These are phyloP conservation scores for Perognathus longimembris DNA, from an alignment of 2,113 vertebrate genomes.

Conservation along the genomic window DNA sequence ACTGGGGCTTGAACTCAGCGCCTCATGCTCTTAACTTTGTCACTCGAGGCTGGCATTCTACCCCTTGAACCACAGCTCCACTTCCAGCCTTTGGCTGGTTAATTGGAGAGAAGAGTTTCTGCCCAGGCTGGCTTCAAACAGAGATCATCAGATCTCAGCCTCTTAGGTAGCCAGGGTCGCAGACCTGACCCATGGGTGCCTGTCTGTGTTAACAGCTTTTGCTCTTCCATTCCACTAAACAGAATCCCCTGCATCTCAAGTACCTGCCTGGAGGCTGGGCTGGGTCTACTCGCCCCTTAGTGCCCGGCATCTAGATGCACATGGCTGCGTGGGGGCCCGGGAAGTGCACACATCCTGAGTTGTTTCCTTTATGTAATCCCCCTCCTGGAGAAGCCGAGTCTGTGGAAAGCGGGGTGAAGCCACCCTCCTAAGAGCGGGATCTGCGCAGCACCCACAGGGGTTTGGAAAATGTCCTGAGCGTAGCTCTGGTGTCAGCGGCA, in stretches of 20 bases:
- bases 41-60: too few species aligned
- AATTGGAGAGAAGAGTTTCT: too few species aligned
- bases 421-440: background rate
- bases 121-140: background rate
- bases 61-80: too few species aligned
- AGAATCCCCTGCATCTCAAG: background rate
- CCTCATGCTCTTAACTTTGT: too few species aligned
- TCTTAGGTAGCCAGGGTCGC: background rate
- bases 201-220: background rate
- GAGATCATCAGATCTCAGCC: rapidly evolving
- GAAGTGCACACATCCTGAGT: constrained; percentile 29
- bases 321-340: too few species aligned
- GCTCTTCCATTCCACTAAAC: background rate
- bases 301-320: background rate
- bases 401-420: constrained; percentile 9
- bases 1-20: too few species aligned
- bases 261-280: background rate
- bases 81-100: too few species aligned
- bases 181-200: background rate
- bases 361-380: constrained; percentile 53
- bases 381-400: constrained; percentile 6
- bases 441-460: background rate
- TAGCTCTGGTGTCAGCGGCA: too few species aligned
- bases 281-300: background rate
- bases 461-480: background rate